These are phyloP conservation scores for Cuculus canorus DNA, from an alignment of 2,797 vertebrate species.

Conservation along the genomic window DNA sequence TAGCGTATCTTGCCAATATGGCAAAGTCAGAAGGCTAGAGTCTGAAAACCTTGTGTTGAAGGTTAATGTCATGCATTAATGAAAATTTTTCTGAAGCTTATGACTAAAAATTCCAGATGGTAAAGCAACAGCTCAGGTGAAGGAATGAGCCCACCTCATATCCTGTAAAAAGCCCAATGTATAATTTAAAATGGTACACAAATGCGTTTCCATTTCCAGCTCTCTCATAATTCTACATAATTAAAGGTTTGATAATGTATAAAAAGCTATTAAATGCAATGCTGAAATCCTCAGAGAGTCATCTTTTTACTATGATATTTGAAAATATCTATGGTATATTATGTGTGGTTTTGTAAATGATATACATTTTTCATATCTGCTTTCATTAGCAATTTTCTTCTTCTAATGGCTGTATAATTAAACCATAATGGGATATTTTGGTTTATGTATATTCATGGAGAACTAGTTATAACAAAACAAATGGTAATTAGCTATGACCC, in stretches of 20 bases:
- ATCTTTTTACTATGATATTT: constrained; percentile 44
- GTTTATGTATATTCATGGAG: constrained; percentile 74
- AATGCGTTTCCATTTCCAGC: constrained; percentile 26
- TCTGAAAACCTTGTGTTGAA: constrained; percentile 34
- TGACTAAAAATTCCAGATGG: constrained; percentile 25
- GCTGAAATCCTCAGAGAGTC: constrained; percentile 43
- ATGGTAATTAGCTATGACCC: constrained; percentile 62
- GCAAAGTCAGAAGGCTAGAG: neutral
- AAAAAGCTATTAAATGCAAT: constrained; percentile 57
- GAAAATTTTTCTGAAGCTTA: neutral
- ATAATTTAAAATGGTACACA: constrained; percentile 41
- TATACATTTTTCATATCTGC: constrained; percentile 62
- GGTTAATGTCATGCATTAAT: constrained; percentile 24
- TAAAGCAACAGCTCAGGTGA: constrained; percentile 45
- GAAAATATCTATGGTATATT: constrained; percentile 42
- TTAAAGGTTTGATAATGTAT: constrained; percentile 57
- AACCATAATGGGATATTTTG: constrained; percentile 72
- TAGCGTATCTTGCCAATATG: neutral
- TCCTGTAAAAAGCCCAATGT: neutral
- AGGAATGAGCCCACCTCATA: constrained; percentile 6
- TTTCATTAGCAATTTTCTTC: constrained; percentile 73
- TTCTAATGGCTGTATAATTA: constrained; percentile 77
- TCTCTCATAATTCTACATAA: constrained; percentile 48
- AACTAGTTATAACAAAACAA: constrained; percentile 65
- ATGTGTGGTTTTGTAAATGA: constrained; percentile 54